Base-by-base conservation (phyloP, 2,113 vertebrate species). In the Pluvialis apricaria region DNA sequence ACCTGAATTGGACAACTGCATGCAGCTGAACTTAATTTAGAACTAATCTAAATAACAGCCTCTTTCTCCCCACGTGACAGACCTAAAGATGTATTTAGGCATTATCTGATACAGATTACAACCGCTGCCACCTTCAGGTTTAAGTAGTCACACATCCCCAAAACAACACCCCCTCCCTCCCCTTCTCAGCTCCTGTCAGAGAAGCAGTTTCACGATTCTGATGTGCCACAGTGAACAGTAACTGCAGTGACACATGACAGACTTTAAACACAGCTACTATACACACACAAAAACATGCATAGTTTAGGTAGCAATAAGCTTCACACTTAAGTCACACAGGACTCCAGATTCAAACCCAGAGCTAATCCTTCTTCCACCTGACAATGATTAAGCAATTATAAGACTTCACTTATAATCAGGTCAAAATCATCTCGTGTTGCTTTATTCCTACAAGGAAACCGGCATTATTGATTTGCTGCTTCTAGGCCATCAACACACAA, bases 281-380 rank as follows among this genome's bases (percentile, higher is more conserved):
- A 66, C 32, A 58, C 32, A 44, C 29, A 40, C 40, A 77, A 11
- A 92, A 32, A 89, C 11, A 92, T 2, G 11, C 32, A 47, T 5
- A 21, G 49, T 51, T 64, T 65, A 49, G 47, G 45, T 40, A 58
- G 40, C 70, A 61, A 61, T 79, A 95, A 94, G 73, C 65, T 92
- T 91, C 92, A 51, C 71, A 47, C 19, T 62, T n/a, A 78, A 61
- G 36, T 90, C 86, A 85, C 49, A 66, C 0, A 77, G 49, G 44
- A 85, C 77, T 89, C 58, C 58, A 86, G 61, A 65, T 51, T 66
- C 86, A 89, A 85, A 73, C 29, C 6, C 34, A 68, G 26, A 49
- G 51, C 55, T 96, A 95, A 97, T 96, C 89, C 87, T 73, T 90
- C 94, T 88, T 94, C 94, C 95, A 96, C 89, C 89, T 96, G 95